A percentile compares a stretch with the other conserved stretches of the same genome.
Conservation (phyloP, 2,113 vertebrate species). For the Herpetotheres cachinnans region DNA sequence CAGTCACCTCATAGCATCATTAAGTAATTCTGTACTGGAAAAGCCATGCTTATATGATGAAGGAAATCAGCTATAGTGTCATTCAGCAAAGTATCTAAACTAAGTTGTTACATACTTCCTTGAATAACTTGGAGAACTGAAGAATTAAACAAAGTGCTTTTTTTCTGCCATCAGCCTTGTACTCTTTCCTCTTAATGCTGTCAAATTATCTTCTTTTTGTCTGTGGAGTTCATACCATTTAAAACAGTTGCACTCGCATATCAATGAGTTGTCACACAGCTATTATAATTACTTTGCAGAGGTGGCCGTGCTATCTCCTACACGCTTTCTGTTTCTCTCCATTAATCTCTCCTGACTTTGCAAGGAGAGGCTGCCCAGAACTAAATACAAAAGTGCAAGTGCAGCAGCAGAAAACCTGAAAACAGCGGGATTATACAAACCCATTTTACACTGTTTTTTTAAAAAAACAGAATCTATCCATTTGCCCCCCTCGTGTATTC, state of each 20-base stretch:
- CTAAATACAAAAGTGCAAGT: neutral
- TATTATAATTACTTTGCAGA: neutral
- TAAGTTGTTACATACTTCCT: neutral
- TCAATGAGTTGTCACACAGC: neutral
- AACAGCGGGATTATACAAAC: neutral
- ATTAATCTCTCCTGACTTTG: neutral
- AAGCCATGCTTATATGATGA: neutral
- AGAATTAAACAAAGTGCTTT: neutral
- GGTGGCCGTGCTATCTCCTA: neutral
- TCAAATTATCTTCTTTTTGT: neutral
- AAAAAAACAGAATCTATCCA: fast-evolving
- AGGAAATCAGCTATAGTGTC: neutral
- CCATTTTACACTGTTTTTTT: neutral
- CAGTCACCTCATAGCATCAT: fast-evolving
- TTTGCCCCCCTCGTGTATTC: neutral
- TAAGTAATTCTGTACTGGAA: neutral
- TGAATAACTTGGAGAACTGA: neutral
- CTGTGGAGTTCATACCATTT: neutral
- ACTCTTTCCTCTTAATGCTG: neutral
- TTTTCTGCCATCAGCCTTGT: neutral
- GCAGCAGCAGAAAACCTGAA: neutral
- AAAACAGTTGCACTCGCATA: neutral
- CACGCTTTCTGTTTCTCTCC: neutral
- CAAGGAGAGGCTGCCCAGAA: neutral
- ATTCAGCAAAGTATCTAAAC: neutral